A percentile compares a stretch with the other conserved stretches of the same genome.
Evolutionary conservation across 2,888 invertebrate genomes (phyloP).

Genomic region (Philereme transversata): DNA sequence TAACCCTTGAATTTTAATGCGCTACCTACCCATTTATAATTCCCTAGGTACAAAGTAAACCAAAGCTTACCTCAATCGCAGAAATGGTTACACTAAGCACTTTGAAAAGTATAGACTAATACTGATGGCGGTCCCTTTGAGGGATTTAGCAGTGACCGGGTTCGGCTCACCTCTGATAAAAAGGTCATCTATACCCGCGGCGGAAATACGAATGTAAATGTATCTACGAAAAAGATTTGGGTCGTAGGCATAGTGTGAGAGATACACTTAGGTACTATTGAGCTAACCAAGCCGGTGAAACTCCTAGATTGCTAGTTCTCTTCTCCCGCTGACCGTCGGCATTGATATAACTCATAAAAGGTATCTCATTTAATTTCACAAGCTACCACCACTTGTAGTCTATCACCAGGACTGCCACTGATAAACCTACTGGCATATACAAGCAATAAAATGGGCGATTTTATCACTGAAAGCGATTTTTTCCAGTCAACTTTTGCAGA

Average conservation of each 20-base stretch:
- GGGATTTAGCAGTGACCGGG: constrained; percentile 51
- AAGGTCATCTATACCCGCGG: constrained; percentile 58
- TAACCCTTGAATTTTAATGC: too few species aligned
- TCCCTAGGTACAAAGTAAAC: neutral
- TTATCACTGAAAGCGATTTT: too few species aligned
- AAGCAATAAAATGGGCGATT: too few species aligned
- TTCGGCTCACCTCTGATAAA: constrained; percentile 51
- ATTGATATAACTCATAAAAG: too few species aligned
- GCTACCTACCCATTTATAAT: neutral
- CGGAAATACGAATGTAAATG: constrained; percentile 58
- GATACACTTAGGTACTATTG: neutral
- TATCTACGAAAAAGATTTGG: constrained; percentile 40
- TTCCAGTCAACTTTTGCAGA: too few species aligned
- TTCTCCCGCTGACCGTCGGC: too few species aligned
- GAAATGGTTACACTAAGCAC: constrained; percentile 23
- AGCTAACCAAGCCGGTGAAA: neutral
- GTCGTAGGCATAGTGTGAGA: constrained; percentile 33
- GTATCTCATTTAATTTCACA: too few species aligned
- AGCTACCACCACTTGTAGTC: too few species aligned
- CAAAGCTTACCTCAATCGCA: constrained; percentile 5
- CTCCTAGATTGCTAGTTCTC: too few species aligned
- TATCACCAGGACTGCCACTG: too few species aligned
- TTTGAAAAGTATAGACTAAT: constrained; percentile 43
- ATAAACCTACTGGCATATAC: too few species aligned
- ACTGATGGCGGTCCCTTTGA: constrained; percentile 44